phyloP scores from a whole-genome alignment of 2,113 vertebrate genomes.

The Taxidea taxus region DNA sequence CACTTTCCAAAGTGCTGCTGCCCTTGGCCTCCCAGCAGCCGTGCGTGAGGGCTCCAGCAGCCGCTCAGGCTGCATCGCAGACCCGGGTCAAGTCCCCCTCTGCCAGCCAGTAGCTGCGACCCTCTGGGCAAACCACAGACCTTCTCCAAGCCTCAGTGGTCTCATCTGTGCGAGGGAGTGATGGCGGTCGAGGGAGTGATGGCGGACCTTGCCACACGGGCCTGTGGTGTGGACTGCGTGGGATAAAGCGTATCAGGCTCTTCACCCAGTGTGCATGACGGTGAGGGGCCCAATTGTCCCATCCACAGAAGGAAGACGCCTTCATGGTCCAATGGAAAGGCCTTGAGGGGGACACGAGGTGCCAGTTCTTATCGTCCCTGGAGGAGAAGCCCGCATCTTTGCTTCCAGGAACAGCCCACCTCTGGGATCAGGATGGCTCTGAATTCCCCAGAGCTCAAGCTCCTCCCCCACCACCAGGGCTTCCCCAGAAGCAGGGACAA shows the following conservation, averaged over 20 bases:
- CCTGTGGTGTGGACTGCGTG: background rate
- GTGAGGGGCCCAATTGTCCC: no score
- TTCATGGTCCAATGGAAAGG: rapidly evolving
- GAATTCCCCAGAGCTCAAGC: background rate
- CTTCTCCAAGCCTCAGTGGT: background rate
- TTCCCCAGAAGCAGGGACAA: background rate
- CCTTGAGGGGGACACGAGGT: rapidly evolving
- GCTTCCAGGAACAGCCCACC: background rate
- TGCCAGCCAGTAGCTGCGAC: background rate
- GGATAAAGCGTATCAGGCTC: background rate
- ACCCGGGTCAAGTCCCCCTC: background rate
- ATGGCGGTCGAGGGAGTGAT: no score
- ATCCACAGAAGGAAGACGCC: background rate
- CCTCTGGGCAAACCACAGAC: background rate
- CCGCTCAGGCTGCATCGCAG: background rate
- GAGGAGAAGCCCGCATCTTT: background rate
- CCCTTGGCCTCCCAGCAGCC: background rate
- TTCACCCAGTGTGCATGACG: background rate
- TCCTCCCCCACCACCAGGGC: background rate
- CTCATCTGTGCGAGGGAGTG: background rate
- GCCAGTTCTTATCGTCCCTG: background rate
- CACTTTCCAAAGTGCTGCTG: background rate
- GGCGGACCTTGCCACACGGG: rapidly evolving
- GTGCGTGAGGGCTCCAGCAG: background rate
- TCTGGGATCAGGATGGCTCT: background rate